Evolutionary conservation across 2,888 invertebrate species (phyloP).

Genomic region (Cephus pulcher): DNA sequence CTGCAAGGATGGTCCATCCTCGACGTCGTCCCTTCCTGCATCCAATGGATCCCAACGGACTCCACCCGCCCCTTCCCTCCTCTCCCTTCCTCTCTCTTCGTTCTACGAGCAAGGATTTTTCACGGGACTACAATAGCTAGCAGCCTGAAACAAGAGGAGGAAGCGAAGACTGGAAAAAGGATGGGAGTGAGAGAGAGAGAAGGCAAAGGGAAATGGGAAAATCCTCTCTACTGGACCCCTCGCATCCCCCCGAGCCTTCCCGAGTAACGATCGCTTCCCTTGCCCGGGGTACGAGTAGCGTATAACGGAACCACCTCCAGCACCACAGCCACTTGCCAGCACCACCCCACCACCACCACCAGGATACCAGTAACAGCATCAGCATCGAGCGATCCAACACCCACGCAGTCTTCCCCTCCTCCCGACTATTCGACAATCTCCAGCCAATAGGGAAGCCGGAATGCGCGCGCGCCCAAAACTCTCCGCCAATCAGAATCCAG

Average conservation of each 20-base stretch:
- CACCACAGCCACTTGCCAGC: neutral
- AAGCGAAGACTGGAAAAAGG: slow-evolving; percentile 10
- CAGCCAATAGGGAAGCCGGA: neutral
- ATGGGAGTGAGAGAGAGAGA: neutral
- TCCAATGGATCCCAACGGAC: neutral
- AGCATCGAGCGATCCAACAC: too few species aligned
- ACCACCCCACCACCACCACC: neutral
- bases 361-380: slow-evolving; percentile 1
- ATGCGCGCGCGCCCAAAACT: slow-evolving; percentile 1
- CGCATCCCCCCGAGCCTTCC: slow-evolving; percentile 40
- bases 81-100: neutral
- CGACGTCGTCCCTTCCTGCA: neutral
- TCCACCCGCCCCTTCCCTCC: neutral
- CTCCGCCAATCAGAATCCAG: neutral
- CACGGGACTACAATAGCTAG: too few species aligned
- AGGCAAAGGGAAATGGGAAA: slow-evolving; percentile 37
- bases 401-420: slow-evolving; percentile 19
- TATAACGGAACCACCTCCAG: slow-evolving; percentile 24
- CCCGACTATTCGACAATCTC: slow-evolving; percentile 12
- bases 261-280: slow-evolving; percentile 62
- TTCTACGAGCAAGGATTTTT: neutral
- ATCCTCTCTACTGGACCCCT: slow-evolving; percentile 34
- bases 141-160: too few species aligned
- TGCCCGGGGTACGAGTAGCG: slow-evolving; percentile 57
- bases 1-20: neutral